phyloP scores from a whole-genome alignment of 1,140 invertebrate species.

The Daktulosphaira vitifoliae region DNA sequence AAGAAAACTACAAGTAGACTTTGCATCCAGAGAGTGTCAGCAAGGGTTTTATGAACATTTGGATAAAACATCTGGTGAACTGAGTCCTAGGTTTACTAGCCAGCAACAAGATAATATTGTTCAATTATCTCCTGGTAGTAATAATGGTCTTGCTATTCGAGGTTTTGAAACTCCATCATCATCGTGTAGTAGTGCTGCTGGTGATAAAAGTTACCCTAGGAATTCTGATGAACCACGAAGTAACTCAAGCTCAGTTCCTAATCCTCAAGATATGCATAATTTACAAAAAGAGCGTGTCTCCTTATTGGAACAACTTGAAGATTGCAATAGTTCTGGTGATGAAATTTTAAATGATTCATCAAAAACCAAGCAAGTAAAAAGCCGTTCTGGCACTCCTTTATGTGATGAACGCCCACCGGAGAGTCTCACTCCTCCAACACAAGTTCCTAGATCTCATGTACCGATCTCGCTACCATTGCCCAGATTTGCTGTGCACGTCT shows the following conservation, averaged over 20 bases:
- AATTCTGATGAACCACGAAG: conserved; percentile 17
- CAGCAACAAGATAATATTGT: conserved; percentile 15
- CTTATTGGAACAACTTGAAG: conserved; percentile 60
- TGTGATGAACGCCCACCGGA: conserved; percentile 76
- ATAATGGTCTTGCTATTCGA: conserved; percentile 34
- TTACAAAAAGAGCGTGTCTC: conserved; percentile 62
- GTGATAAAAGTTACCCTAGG: conserved; percentile 30
- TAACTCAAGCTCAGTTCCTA: conserved; percentile 11
- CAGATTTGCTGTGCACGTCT: conserved; percentile 67
- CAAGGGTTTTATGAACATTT: conserved; percentile 84
- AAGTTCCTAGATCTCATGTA: conserved; percentile 52
- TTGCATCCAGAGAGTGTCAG: conserved; percentile 64
- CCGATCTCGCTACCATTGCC: conserved; percentile 73
- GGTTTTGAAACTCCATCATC: conserved; percentile 40
- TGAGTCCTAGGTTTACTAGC: conserved; percentile 12
- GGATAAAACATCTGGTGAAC: conserved; percentile 50
- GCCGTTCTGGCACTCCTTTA: conserved; percentile 69
- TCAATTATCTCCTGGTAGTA: conserved; percentile 26
- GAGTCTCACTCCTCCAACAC: conserved; percentile 54
- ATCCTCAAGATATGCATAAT: conserved; percentile 54
- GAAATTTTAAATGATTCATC: conserved; percentile 43
- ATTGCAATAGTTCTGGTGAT: conserved; percentile 58
- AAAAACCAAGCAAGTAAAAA: conserved; percentile 48
- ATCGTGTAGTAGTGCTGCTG: conserved; percentile 38
- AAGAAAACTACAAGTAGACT: conserved; percentile 84